Evolutionary conservation across 2,797 vertebrate genomes (phyloP).

Genomic region (Astyanax mexicanus): DNA sequence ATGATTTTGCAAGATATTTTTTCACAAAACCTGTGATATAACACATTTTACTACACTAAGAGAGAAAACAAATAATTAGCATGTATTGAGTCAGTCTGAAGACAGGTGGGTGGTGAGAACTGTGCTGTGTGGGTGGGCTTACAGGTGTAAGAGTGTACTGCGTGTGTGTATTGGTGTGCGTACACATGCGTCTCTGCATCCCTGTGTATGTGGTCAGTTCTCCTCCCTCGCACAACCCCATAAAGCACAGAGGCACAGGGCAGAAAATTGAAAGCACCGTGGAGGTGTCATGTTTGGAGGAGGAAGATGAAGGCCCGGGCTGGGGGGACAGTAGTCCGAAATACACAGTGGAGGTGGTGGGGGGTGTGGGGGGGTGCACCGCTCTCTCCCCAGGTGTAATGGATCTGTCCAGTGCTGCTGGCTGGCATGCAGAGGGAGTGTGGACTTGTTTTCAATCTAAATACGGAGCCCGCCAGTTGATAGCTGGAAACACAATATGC

Average conservation of each 20-base stretch:
- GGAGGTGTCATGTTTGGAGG: constrained; percentile 78
- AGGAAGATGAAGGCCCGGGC: constrained; percentile 77
- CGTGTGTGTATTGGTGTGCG: not conserved
- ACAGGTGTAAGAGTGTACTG: not conserved
- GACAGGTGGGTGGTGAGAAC: not conserved
- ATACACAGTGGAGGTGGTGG: constrained; percentile 44
- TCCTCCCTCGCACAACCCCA: constrained; percentile 72
- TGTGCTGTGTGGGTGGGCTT: not conserved
- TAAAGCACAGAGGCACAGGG: constrained; percentile 83
- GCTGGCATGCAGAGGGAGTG: constrained; percentile 11
- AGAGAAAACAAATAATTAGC: constrained; percentile 5
- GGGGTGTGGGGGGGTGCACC: constrained; percentile 57
- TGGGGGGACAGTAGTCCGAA: constrained; percentile 68
- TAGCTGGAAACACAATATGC: constrained; percentile 56
- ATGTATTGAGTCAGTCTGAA: constrained; percentile 2
- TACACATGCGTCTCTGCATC: constrained; percentile 10
- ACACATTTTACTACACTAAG: not conserved
- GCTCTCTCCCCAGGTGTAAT: constrained; percentile 43
- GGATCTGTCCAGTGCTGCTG: constrained; percentile 33
- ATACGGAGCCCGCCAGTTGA: constrained; percentile 46
- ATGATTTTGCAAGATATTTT: too few relatives aligned
- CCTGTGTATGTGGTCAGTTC: constrained; percentile 35
- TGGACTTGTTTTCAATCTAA: constrained; percentile 55
- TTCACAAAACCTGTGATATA: too few relatives aligned
- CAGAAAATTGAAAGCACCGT: constrained; percentile 88